phyloP scores from a whole-genome alignment of 2,113 vertebrate species.

The Dasyprocta punctata region DNA sequence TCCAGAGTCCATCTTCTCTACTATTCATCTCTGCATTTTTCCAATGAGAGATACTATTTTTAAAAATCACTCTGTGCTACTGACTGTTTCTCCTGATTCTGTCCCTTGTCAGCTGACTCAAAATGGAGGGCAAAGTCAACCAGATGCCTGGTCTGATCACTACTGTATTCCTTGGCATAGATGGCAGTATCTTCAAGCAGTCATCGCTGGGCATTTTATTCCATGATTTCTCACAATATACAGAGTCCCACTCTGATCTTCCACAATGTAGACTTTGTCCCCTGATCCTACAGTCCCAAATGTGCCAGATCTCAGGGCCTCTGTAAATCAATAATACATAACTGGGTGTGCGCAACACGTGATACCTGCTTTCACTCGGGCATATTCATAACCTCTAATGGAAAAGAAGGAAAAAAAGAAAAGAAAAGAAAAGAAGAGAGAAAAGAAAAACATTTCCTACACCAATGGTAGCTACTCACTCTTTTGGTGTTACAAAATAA shows the following conservation, averaged over 20 bases:
- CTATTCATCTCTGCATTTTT: slow-evolving; percentile 43
- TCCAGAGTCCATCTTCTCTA: background rate
- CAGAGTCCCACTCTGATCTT: background rate
- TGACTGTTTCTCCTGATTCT: background rate
- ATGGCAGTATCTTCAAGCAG: background rate
- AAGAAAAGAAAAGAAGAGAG: background rate
- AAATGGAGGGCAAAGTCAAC: background rate
- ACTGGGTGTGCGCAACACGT: background rate
- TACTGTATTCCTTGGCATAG: background rate
- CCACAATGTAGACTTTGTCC: background rate
- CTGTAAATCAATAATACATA: background rate
- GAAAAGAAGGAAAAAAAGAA: background rate
- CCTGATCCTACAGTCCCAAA: background rate
- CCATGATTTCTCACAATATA: background rate
- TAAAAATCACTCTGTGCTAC: background rate
- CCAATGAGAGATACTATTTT: background rate
- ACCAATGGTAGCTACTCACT: background rate
- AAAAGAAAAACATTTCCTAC: slow-evolving; percentile 21
- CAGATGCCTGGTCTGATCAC: background rate
- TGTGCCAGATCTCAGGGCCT: background rate
- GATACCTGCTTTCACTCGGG: background rate
- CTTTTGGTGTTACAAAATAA: background rate
- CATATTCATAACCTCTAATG: background rate
- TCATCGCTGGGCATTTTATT: background rate
- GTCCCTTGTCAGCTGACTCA: background rate